phyloP scores from a whole-genome alignment of 1,140 invertebrate genomes.

The Papilio machaon region DNA sequence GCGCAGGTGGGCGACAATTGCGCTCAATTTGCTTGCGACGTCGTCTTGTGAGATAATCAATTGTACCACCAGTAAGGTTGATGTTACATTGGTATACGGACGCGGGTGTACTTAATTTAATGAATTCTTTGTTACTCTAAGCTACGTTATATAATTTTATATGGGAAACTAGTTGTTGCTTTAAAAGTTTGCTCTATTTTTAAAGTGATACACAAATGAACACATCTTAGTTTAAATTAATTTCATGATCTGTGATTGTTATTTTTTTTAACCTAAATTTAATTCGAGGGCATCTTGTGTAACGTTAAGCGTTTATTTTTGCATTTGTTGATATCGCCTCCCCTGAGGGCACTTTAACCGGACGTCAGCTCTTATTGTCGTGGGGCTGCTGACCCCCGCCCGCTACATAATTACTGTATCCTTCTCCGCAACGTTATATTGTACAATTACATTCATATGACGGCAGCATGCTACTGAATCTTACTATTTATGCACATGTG shows the following conservation, averaged over 20 bases:
- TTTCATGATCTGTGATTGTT: too few relatives aligned
- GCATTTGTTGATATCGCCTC: too few relatives aligned
- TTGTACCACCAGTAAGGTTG: not conserved
- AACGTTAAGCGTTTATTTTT: too few relatives aligned
- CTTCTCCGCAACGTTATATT: not conserved
- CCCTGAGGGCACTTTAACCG: too few relatives aligned
- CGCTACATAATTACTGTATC: not conserved
- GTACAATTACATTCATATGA: not conserved
- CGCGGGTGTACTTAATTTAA: not conserved
- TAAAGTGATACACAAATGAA: too few relatives aligned
- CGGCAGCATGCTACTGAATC: not conserved
- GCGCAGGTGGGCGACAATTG: constrained; percentile 14
- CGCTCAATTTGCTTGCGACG: constrained; percentile 13
- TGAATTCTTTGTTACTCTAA: not conserved
- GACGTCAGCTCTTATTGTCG: too few relatives aligned
- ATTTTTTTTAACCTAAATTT: too few relatives aligned
- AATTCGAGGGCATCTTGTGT: too few relatives aligned
- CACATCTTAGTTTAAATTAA: too few relatives aligned
- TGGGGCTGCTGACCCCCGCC: not conserved
- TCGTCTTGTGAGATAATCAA: constrained; percentile 12
- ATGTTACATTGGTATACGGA: not conserved
- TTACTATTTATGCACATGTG: not conserved
- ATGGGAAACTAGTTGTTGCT: too few relatives aligned
- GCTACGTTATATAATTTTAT: not conserved
- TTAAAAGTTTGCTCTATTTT: too few relatives aligned